A percentile compares a stretch with the other conserved stretches of the same genome.
Evolutionary conservation across 1,140 invertebrate species (phyloP).

Genomic region (Medauroidea extradentata): DNA sequence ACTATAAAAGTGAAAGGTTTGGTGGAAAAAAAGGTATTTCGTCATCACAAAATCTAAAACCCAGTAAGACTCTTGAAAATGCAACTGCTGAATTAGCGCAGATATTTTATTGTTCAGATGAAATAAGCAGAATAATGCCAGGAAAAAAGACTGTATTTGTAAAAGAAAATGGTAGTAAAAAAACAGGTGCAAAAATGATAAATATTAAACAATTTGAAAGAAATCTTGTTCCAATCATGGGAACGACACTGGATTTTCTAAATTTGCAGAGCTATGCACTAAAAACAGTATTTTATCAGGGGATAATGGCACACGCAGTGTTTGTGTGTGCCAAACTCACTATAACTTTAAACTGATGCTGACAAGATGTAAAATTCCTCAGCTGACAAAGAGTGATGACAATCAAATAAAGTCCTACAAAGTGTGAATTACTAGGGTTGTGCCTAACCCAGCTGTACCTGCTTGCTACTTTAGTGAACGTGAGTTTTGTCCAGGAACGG

Average conservation of each 20-base stretch:
- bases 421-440: slow-evolving; percentile 8
- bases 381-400: slow-evolving; percentile 2
- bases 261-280: too few relatives aligned
- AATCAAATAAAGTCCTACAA: too few relatives aligned
- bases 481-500: slow-evolving; percentile 8
- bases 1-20: too few relatives aligned
- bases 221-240: background rate
- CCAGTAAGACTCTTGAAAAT: too few relatives aligned
- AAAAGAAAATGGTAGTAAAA: background rate
- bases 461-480: slow-evolving; percentile 4
- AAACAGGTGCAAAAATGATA: background rate
- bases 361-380: background rate
- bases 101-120: too few relatives aligned
- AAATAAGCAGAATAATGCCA: background rate
- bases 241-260: background rate
- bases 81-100: too few relatives aligned
- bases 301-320: too few relatives aligned
- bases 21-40: too few relatives aligned
- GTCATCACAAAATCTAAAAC: too few relatives aligned
- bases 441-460: slow-evolving; percentile 7
- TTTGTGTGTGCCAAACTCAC: slow-evolving; percentile 20
- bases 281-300: background rate
- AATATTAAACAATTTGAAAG: background rate
- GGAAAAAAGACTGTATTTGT: background rate
- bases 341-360: slow-evolving; percentile 22